Conservation (phyloP, 2,888 invertebrate species). For the Lasioglossum lativentre region DNA sequence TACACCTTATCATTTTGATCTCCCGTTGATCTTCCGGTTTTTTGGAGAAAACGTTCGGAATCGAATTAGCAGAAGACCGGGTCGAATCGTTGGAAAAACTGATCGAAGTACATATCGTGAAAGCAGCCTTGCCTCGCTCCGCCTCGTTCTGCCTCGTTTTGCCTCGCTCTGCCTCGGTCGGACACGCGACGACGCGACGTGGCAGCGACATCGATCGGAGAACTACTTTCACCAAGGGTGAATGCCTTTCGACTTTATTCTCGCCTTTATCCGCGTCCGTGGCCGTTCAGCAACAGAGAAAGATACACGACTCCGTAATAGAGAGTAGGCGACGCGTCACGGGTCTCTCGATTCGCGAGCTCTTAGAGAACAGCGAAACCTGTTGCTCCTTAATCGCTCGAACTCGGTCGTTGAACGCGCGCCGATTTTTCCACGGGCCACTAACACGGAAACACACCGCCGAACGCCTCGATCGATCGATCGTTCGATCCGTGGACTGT, state of each 20-base stretch:
- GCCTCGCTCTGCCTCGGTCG: background rate
- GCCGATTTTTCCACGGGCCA: constrained; percentile 57
- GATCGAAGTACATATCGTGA: constrained; percentile 1
- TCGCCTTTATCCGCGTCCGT: constrained; percentile 72
- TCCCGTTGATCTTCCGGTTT: background rate
- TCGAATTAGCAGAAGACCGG: background rate
- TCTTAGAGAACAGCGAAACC: constrained; percentile 67
- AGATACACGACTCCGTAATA: constrained; percentile 47
- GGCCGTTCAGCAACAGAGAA: constrained; percentile 58
- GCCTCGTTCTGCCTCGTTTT: background rate
- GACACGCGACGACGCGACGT: constrained; percentile 33
- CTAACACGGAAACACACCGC: constrained; percentile 1
- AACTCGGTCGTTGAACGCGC: constrained; percentile 64
- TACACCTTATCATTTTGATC: no score
- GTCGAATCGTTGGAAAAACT: background rate
- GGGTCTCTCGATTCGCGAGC: constrained; percentile 61
- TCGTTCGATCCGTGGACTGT: background rate
- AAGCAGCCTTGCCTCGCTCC: background rate
- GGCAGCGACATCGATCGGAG: constrained; percentile 71
- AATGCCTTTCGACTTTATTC: constrained; percentile 78
- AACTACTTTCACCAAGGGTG: constrained; percentile 80
- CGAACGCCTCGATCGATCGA: background rate
- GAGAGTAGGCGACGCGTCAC: constrained; percentile 56
- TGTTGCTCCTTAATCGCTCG: constrained; percentile 71
- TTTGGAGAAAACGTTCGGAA: background rate